Evolutionary conservation across 2,113 vertebrate species (phyloP).

Genomic region (Xiphophorus couchianus): DNA sequence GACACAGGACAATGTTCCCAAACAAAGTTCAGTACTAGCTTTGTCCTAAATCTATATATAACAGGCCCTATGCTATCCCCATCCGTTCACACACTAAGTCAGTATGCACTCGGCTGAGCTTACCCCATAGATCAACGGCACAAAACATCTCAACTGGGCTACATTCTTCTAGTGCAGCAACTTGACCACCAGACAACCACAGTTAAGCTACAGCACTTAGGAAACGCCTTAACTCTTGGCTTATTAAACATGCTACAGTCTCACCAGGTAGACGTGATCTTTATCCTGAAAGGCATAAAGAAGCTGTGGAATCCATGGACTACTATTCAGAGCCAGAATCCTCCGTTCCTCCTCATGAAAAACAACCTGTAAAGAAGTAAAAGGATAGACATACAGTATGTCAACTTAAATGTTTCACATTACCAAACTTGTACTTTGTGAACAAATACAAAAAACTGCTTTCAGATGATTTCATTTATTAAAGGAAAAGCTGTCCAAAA

Average conservation of each 20-base stretch:
- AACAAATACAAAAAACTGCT: background rate
- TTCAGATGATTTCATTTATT: background rate
- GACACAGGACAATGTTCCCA: too few species aligned
- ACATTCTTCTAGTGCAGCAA: background rate
- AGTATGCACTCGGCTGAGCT: too few species aligned
- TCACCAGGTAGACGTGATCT: constrained; percentile 91
- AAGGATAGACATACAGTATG: background rate
- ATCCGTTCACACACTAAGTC: too few species aligned
- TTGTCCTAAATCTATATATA: too few species aligned
- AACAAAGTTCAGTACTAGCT: too few species aligned
- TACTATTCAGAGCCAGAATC: constrained; percentile 85
- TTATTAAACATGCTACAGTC: constrained; percentile 28
- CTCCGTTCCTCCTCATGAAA: constrained; percentile 92
- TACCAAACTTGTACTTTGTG: background rate
- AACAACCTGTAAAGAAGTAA: constrained; percentile 78
- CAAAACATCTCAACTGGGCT: background rate
- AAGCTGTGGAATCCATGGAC: constrained; percentile 93
- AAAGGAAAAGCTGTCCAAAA: background rate
- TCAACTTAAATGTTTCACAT: background rate
- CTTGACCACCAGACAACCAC: background rate
- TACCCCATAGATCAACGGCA: too few species aligned
- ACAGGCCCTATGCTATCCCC: too few species aligned
- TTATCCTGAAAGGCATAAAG: constrained; percentile 95
- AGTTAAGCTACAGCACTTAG: background rate
- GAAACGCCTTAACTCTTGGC: background rate